Base-by-base conservation (phyloP, 2,113 vertebrate species). In the Rafetus swinhoei region DNA sequence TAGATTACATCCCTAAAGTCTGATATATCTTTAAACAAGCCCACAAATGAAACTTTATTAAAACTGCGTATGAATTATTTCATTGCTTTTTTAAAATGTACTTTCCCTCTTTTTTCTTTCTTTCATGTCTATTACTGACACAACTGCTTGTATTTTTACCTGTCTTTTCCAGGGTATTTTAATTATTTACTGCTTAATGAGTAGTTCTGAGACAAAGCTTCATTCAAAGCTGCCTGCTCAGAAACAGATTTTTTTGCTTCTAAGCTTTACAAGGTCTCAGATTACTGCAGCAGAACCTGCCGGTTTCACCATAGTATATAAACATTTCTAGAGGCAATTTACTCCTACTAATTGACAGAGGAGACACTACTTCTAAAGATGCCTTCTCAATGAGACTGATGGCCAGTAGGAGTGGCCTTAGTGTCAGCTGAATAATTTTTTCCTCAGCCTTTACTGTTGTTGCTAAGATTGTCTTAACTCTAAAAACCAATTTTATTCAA, bases 11-110 rank as follows among this genome's bases (percentile, higher is more conserved):
- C 98, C 98, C 98, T 91, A 94, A 98, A 98, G 98, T 96, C 98
- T 98, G 97, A 98, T 98, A 98, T 97, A 98, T 98, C 98, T 98
- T 98, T 98, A 98, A 98, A 98, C 96, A 98, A 97, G 98, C 93
- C 97, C 95, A 96, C 96, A 97, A 97, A 97, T 98, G 97, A 97
- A 98, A 98, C 97, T 98, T 98, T 98, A 98, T 98, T 98, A 98
- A 97, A 97, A 96, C 98, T 98, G 98, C 97, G 98, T 98, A 98
- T 98, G 96, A 98, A 98, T 98, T 98, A 98, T 98, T 98, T 98
- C 98, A 97, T 97, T 97, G 96, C 97, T 96, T 96, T 97, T 93
- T 97, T 96, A 93, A 96, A 95, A 97, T 98, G 98, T 97, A 96
- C 97, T 97, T 98, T 93, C 96, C 91, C 93, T 95, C 96, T 96